Conservation (phyloP, 1,140 invertebrate species). For the Zaprionus africanus region DNA sequence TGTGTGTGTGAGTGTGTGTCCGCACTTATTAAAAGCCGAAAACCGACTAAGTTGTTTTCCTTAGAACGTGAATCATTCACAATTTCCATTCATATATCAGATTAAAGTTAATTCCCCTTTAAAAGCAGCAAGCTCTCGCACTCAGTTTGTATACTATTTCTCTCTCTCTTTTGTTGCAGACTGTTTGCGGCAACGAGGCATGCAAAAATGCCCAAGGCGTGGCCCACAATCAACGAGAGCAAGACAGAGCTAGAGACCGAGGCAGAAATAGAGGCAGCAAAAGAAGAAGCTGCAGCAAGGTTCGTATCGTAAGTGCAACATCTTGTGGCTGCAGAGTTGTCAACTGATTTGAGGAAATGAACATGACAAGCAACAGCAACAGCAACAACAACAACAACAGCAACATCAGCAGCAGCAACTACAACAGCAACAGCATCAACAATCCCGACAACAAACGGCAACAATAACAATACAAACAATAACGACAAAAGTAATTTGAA, state of each 20-base stretch:
- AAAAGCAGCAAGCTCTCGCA: not conserved
- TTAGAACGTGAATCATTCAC: not conserved
- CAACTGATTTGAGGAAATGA: constrained; percentile 63
- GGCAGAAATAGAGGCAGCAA: no score
- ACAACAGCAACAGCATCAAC: constrained; percentile 38
- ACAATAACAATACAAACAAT: constrained; percentile 63
- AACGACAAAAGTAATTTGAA: constrained; percentile 73
- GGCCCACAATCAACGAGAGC: constrained; percentile 40
- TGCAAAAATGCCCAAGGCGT: constrained; percentile 55
- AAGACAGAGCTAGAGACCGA: not conserved
- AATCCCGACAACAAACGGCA: constrained; percentile 26
- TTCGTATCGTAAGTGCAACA: constrained; percentile 33
- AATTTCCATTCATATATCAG: not conserved
- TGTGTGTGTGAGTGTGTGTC: not conserved
- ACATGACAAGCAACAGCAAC: constrained; percentile 38
- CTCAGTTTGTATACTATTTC: not conserved
- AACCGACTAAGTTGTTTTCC: not conserved
- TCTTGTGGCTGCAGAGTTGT: constrained; percentile 41
- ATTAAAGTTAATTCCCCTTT: not conserved
- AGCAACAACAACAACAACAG: constrained; percentile 28
- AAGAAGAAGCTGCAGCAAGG: constrained; percentile 29
- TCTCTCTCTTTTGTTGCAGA: constrained; percentile 51
- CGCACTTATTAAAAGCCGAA: not conserved
- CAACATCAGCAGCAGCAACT: constrained; percentile 7
- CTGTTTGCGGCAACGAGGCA: constrained; percentile 45